Evolutionary conservation across 2,888 invertebrate genomes (phyloP).

Genomic region (Rhingia rostrata): DNA sequence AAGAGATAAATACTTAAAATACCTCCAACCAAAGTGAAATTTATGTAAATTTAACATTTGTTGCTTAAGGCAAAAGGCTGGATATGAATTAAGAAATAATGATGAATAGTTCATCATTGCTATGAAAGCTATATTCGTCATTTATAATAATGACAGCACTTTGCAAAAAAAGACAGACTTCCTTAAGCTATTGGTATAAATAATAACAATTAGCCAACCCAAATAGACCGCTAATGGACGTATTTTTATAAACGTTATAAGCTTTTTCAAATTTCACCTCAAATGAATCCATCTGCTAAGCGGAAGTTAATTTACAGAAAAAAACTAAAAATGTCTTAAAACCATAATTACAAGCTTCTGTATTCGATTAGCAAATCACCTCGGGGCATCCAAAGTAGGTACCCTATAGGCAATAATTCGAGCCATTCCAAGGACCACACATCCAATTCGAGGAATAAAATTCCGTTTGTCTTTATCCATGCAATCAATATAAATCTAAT

Average conservation of each 20-base stretch:
- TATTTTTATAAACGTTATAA: neutral
- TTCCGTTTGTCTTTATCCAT: neutral
- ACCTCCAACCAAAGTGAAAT: no score
- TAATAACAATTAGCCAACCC: no score
- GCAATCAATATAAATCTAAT: neutral
- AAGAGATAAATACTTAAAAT: no score
- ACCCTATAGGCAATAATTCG: neutral
- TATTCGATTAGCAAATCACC: conserved; percentile 3
- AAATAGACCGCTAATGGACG: no score
- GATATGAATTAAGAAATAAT: no score
- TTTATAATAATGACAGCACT: no score
- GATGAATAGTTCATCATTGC: no score
- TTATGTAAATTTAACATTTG: no score
- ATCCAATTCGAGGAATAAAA: conserved; percentile 33
- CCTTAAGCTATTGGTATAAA: no score
- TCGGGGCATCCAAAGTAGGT: conserved; percentile 6
- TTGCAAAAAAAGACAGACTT: no score
- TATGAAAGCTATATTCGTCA: no score
- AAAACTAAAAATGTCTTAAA: neutral
- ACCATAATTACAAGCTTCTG: conserved; percentile 19
- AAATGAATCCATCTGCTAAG: conserved; percentile 9
- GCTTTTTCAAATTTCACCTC: conserved; percentile 5
- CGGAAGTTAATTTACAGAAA: conserved; percentile 2
- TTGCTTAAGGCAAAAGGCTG: no score
- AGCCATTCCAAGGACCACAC: conserved; percentile 30